phyloP scores from a whole-genome alignment of 2,113 vertebrate genomes.

The Perca fluviatilis region DNA sequence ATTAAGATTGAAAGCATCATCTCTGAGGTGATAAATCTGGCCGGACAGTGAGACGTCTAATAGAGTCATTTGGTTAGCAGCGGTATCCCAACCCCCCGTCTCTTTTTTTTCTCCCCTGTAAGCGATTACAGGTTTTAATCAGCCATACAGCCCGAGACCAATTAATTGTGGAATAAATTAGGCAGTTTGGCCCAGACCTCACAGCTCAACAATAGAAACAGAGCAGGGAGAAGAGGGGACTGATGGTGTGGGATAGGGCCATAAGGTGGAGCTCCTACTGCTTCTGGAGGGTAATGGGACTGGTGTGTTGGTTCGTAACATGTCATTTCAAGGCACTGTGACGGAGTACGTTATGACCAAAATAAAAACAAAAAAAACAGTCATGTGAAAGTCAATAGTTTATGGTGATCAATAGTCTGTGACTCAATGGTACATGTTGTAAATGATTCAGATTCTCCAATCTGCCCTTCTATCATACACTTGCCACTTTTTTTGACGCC shows the following conservation, averaged over 20 bases:
- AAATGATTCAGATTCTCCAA: conserved; percentile 36
- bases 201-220: conserved; percentile 55
- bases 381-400: conserved; percentile 55
- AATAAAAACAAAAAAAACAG: conserved; percentile 43
- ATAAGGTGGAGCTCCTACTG: conserved; percentile 33
- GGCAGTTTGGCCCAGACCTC: conserved; percentile 58
- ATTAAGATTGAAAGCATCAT: conserved; percentile 17
- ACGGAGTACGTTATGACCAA: conserved; percentile 42
- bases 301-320: conserved; percentile 50
- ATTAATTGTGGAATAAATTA: conserved; percentile 80
- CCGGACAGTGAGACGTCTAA: conserved; percentile 62
- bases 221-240: conserved; percentile 30
- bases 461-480: conserved; percentile 25
- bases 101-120: conserved; percentile 51
- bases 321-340: conserved; percentile 51
- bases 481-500: conserved; percentile 25
- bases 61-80: conserved; percentile 56
- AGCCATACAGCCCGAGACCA: conserved; percentile 72
- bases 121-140: conserved; percentile 81
- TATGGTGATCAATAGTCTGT: conserved; percentile 33
- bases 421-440: conserved; percentile 28
- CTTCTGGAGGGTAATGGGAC: conserved; percentile 34
- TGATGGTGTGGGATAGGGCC: conserved; percentile 51
- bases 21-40: conserved; percentile 41
- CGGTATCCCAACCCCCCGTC: conserved; percentile 24